Evolutionary conservation across 2,888 invertebrate genomes (phyloP), one percentile per base, ranked within the genome.

Genomic region (Trissolcus japonicus): DNA sequence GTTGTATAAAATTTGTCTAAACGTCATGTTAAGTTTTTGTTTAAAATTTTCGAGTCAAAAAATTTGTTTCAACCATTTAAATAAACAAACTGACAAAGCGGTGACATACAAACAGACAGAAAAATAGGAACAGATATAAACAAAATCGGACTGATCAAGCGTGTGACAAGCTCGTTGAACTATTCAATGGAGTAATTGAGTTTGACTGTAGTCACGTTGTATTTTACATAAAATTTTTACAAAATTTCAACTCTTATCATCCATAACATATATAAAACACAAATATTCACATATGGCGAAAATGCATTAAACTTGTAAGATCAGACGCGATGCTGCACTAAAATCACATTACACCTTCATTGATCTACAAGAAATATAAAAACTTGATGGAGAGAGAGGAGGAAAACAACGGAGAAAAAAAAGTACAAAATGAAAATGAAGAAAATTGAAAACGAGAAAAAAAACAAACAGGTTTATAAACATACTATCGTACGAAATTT

Each of bases 151-250:
- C 25, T 25, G 25, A 25, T 25, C 25, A 54, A 55, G 50, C 43
- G 16, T 55, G 65, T 59, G 51, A 61, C 56, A 73, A 65, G 65
- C 48, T 73, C 61, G 43, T 73, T 56, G 56, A 61, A 61, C 61
- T 62, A 67, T 74, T 67, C 48, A 74, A 74, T 67, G 73, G 66
- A 74, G 60, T 65, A 35, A 35, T 74, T 61, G 60, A 74, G 51
- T 73, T 73, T 73, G 73, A 73, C 73, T 67, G 74, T 67, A 74
- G 74, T 74, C 74, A 74, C 74, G 74, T 74, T 74, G 73, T 74
- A 74, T 74, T 74, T 74, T 74, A 74, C 73, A 74, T 74, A 74
- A 74, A 74, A 74, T 74, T 74, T 74, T 74, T 74, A 74, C 73
- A 74, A 74, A 74, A 74, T 74, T 74, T 74, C 73, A 74, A 74